Evolutionary conservation across 2,113 vertebrate species (phyloP), one percentile per base, ranked within the genome.

Genomic region (Mohoua ochrocephala): DNA sequence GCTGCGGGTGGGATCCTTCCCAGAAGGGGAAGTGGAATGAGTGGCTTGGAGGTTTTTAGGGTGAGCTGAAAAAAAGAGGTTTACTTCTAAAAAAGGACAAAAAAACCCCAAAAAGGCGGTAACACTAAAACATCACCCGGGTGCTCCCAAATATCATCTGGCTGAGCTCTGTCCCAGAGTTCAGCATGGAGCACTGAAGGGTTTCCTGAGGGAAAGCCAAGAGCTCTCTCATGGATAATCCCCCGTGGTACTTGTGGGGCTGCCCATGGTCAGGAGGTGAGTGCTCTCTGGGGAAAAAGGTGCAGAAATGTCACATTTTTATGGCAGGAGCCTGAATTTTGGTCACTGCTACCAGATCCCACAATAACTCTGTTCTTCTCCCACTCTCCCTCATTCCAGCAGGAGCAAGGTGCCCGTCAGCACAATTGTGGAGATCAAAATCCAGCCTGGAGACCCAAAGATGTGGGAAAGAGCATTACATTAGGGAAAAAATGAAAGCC

Each of bases 81-180:
- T 79, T 56, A 5, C 30, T 50, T 45, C 19, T 45, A 10, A 39
- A 82, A 82, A 26, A 6, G 13, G 7, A 6, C 7, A 10, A 27
- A 9, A 3, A 12, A 4, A 12, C 13, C n/a, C n/a, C n/a, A 24
- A 65, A 21, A 28, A 18, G 1, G 2, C 21, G 13, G 4, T 21
- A 22, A 14, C 14, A 13, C 16, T 47, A 21, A 53, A 56, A 35
- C 10, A 37, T 69, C n/a, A 18, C n/a, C 28, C 45, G n/a, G 3
- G 12, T 74, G 27, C 59, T 81, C 67, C 67, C 17, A 23, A 50
- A 42, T 56, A 7, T 45, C 2, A 0, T 26, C 27, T 39, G 74
- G 44, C 17, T 63, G 47, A n/a, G 13, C 31, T 54, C 47, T 54
- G 12, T 47, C 31, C 26, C 30, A 14, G 39, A 53, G 28, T 9